These are phyloP conservation scores for Crocallis elinguaria DNA, from an alignment of 2,888 invertebrate species.

Conservation along the genomic window DNA sequence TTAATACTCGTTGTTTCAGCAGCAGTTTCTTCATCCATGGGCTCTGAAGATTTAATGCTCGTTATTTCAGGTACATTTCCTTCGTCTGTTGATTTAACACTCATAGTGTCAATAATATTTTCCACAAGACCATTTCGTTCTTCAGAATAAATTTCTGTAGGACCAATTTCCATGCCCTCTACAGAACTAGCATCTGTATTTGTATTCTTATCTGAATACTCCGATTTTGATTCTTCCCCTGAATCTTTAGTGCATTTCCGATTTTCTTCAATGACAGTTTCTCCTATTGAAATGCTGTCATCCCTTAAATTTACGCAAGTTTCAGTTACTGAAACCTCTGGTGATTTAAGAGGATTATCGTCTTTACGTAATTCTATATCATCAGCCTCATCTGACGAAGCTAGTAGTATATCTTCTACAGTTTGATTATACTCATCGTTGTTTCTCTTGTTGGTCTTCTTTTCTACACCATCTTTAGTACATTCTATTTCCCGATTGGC, in stretches of 20 bases:
- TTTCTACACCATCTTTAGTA: slow-evolving; percentile 30
- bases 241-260: slow-evolving; percentile 20
- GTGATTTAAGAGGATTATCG: not conserved
- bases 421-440: slow-evolving; percentile 51
- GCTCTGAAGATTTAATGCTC: slow-evolving; percentile 6
- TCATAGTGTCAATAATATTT: not conserved
- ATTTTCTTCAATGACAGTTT: slow-evolving; percentile 43
- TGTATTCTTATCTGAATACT: slow-evolving; percentile 7
- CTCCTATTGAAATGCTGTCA: slow-evolving; percentile 53
- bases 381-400: slow-evolving; percentile 30
- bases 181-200: slow-evolving; percentile 25
- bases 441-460: slow-evolving; percentile 40
- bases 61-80: slow-evolving; percentile 7
- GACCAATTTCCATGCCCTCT: slow-evolving; percentile 17
- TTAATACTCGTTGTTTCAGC: slow-evolving; percentile 8
- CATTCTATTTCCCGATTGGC: slow-evolving; percentile 42
- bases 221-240: slow-evolving; percentile 3
- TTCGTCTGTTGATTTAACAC: slow-evolving; percentile 3
- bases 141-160: slow-evolving; percentile 4
- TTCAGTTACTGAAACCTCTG: slow-evolving; percentile 7
- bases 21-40: slow-evolving; percentile 1
- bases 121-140: not conserved
- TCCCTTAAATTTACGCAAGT: slow-evolving; percentile 53
- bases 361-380: not conserved
- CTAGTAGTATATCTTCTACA: slow-evolving; percentile 61